phyloP scores from a whole-genome alignment of 2,797 vertebrate genomes.

The Esox masquinongy region DNA sequence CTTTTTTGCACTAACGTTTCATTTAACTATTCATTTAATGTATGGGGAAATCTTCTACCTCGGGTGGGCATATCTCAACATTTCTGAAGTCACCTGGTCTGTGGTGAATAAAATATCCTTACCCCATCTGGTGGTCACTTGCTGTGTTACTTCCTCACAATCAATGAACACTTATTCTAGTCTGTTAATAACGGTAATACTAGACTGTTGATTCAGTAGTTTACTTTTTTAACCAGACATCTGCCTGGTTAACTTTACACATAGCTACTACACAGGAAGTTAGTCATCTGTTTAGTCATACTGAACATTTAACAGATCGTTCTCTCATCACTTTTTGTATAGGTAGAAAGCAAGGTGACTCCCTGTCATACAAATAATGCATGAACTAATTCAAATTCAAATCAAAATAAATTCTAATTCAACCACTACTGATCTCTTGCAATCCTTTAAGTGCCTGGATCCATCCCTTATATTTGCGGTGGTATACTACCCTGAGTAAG shows the following conservation, averaged over 20 bases:
- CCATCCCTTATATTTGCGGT: no score
- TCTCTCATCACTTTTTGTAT: not conserved
- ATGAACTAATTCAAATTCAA: not conserved
- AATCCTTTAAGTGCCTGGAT: no score
- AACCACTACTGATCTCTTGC: no score
- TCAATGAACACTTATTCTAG: not conserved
- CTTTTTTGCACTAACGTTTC: no score
- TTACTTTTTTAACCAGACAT: not conserved
- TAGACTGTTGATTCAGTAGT: not conserved
- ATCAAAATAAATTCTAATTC: no score
- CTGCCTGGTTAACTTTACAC: not conserved
- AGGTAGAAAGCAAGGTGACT: not conserved
- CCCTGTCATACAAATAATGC: not conserved
- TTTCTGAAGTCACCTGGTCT: not conserved
- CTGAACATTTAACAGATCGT: not conserved
- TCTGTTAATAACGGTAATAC: not conserved
- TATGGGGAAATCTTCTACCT: no score
- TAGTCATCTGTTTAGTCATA: not conserved
- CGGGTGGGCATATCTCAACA: not conserved
- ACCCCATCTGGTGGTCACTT: conserved; percentile 52
- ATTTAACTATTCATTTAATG: no score
- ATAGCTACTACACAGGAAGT: not conserved
- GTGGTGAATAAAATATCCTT: conserved; percentile 16
- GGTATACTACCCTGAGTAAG: no score
- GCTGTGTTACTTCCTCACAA: not conserved